These are phyloP conservation scores for Euzophera pinguis DNA, from an alignment of 2,888 invertebrate species.

Conservation along the genomic window DNA sequence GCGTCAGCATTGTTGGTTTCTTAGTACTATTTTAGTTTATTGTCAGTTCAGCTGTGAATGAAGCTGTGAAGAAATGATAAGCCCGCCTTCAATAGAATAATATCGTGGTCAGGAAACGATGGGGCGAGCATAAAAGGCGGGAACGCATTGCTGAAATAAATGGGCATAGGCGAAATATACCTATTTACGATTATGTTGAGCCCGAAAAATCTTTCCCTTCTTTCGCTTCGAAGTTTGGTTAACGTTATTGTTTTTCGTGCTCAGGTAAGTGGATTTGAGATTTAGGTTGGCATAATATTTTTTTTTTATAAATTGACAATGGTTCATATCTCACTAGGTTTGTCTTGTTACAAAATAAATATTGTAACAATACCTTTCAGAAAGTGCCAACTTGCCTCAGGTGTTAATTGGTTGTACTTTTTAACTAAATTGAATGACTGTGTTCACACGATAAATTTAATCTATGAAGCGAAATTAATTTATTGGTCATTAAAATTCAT, in stretches of 20 bases:
- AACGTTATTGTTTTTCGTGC: background rate
- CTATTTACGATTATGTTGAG: conserved; percentile 33
- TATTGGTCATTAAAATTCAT: too few relatives aligned
- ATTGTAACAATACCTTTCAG: too few relatives aligned
- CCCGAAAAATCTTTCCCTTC: conserved; percentile 18
- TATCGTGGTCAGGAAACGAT: conserved; percentile 37
- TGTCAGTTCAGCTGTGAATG: conserved; percentile 2
- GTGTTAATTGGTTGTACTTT: too few relatives aligned
- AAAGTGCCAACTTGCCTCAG: too few relatives aligned
- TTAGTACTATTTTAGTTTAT: conserved; percentile 2
- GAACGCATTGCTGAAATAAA: conserved; percentile 28
- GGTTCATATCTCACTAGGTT: too few relatives aligned
- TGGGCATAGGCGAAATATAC: conserved; percentile 23
- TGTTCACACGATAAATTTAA: too few relatives aligned
- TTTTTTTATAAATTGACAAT: too few relatives aligned
- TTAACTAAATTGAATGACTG: too few relatives aligned
- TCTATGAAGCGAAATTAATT: too few relatives aligned
- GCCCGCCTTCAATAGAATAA: conserved; percentile 28
- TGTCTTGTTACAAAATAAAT: too few relatives aligned
- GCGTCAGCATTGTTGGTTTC: background rate
- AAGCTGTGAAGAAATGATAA: conserved; percentile 19
- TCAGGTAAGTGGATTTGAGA: background rate
- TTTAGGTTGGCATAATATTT: too few relatives aligned
- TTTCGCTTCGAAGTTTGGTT: background rate
- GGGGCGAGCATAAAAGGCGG: conserved; percentile 29